phyloP scores from a whole-genome alignment of 2,797 vertebrate genomes.

The Mycteria americana region DNA sequence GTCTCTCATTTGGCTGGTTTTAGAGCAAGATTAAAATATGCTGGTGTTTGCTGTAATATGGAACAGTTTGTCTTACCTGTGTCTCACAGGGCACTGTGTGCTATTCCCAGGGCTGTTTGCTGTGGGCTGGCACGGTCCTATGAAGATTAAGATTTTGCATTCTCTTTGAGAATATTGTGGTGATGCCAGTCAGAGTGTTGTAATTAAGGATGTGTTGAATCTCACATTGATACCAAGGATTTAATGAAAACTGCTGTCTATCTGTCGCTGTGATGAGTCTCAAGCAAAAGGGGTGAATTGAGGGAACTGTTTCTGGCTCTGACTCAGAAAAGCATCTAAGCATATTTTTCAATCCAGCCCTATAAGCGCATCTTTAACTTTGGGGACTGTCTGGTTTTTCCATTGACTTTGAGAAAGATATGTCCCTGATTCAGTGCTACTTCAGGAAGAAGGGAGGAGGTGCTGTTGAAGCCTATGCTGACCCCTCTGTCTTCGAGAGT shows the following conservation, averaged over 20 bases:
- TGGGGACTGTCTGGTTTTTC: neutral
- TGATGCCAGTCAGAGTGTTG: neutral
- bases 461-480: neutral
- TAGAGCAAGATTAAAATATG: neutral
- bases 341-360: neutral
- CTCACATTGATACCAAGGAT: neutral
- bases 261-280: neutral
- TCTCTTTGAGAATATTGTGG: neutral
- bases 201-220: neutral
- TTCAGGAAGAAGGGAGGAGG: neutral
- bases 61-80: neutral
- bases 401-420: neutral
- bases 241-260: neutral
- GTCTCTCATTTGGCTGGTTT: neutral
- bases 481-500: neutral
- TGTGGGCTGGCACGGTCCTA: neutral
- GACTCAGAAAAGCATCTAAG: neutral
- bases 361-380: neutral
- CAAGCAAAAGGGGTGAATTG: neutral
- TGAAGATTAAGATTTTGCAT: neutral
- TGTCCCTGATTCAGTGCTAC: neutral
- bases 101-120: neutral
- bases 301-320: neutral
- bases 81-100: neutral
- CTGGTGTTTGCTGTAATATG: neutral